Evolutionary conservation across 2,888 invertebrate genomes (phyloP), one percentile per base, ranked within the genome.

Genomic region (Polydrusus cervinus): DNA sequence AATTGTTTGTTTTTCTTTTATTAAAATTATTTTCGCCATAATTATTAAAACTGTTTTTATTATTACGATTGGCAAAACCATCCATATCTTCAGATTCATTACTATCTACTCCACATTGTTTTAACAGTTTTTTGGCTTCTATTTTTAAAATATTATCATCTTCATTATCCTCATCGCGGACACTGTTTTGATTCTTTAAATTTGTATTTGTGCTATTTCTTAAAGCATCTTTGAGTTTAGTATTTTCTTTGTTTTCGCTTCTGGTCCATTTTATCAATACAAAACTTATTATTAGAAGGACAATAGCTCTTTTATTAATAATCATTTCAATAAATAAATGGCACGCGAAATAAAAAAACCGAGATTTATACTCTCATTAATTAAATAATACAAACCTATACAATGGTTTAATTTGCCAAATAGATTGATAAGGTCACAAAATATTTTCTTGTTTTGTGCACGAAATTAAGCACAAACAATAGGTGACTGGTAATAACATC

Each of bases 31-130:
- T 40, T 38, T 13, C 18, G 9, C 10, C 34, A 67, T n/a, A 40
- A 8, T 11, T n/a, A n/a, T 45, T 62, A 13, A 45, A 62, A 62
- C 14, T 45, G 0, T 60, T 40, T 20, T 60, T 60, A 34, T 34
- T 57, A 1, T 40, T 40, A 13, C 18, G 55, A 49, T 53, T 55
- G 5, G 40, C 65, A 43, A 55, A 68, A 2, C 43, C 34, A 20
- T 67, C 38, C 8, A 40, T 13, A 40, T 57, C 57, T 30, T 57
- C 30, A 53, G 62, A 45, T 18, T 64, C 64, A 34, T 62, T 51
- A 13, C 20, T 79, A 79, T 81, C 80, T 7, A 78, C 80, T 3
- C 83, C 84, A 65, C 85, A 85, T 78, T 84, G 84, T 64, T 77
- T 79, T 30, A 84, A n/a, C 16, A 80, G 79, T 73, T 83, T 83